phyloP scores from a whole-genome alignment of 2,113 vertebrate genomes.

The Oryzias curvinotus region DNA sequence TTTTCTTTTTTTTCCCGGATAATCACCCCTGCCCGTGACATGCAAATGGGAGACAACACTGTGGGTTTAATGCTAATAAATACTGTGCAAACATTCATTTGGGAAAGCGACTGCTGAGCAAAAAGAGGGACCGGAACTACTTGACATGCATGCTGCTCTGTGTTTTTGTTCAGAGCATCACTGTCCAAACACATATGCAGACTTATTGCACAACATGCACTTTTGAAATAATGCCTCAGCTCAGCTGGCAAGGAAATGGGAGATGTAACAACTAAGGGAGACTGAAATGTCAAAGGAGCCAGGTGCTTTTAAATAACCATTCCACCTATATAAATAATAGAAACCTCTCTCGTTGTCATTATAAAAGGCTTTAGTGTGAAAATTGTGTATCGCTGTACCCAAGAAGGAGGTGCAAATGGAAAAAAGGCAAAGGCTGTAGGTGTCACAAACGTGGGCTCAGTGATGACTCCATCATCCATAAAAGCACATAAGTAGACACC shows the following conservation, averaged over 20 bases:
- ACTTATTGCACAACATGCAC: slow-evolving; percentile 6
- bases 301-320: slow-evolving; percentile 56
- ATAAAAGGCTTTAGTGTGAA: slow-evolving; percentile 60
- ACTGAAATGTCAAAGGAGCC: slow-evolving; percentile 30
- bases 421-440: slow-evolving; percentile 50
- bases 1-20: slow-evolving; percentile 8
- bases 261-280: slow-evolving; percentile 33
- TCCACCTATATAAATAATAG: slow-evolving; percentile 60
- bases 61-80: slow-evolving; percentile 70
- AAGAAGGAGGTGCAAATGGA: slow-evolving; percentile 58
- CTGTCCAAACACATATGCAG: slow-evolving; percentile 15
- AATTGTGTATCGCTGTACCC: slow-evolving; percentile 40
- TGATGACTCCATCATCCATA: slow-evolving; percentile 64
- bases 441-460: slow-evolving; percentile 56
- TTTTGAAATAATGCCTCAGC: slow-evolving; percentile 12
- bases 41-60: slow-evolving; percentile 62
- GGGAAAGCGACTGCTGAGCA: slow-evolving; percentile 42
- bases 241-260: slow-evolving; percentile 22
- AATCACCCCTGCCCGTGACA: slow-evolving; percentile 42
- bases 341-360: slow-evolving; percentile 57
- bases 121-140: slow-evolving; percentile 41
- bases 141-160: slow-evolving; percentile 49
- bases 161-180: slow-evolving; percentile 18
- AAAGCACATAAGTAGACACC: slow-evolving; percentile 71
- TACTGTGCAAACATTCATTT: slow-evolving; percentile 72